Base-by-base conservation (phyloP, 2,113 vertebrate genomes). In the Geothlypis trichas region DNA sequence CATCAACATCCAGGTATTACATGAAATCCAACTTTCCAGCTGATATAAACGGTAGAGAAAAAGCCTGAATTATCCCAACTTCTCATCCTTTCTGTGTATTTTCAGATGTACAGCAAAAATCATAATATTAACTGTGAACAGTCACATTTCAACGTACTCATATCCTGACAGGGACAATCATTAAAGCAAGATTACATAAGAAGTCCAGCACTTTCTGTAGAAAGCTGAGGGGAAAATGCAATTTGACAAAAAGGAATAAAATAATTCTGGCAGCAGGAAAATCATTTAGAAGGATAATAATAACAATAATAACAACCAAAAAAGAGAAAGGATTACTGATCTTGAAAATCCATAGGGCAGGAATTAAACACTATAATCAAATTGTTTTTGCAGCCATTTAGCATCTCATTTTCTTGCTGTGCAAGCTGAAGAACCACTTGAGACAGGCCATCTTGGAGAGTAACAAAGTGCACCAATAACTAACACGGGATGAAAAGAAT, bases 401-500 rank as follows among this genome's bases (percentile, higher is more conserved):
- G 97, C 95, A 98, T 98, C 98, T 98, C 89, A 87, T 97, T 98
- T 96, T 97, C 98, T 94, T 88, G 81, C 97, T 96, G 91, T 59
- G 67, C 72, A 84, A 97, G 96, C 96, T 98, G 96, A 97, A 98
- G 97, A 97, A 98, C 98, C 97, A 96, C 97, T 97, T 63, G 97
- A 98, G 98, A 98, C 96, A 26, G 89, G 91, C 95, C 97, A 98
- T 98, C 96, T 86, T 94, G 92, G 91, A 97, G 95, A 97, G 96
- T 98, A 98, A 98, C 98, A 98, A 98, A 98, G 97, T 97, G 96
- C 96, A 96, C 97, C 97, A 96, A 98, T 98, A 98, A 98, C 98
- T 98, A 98, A 98, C 97, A 69, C 44, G 84, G 97, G 98, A 98
- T 98, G 98, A 98, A 98, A 98, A 98, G 97, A 97, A 98, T 98